phyloP scores from a whole-genome alignment of 1,140 invertebrate genomes.

The Drosophila aff. region DNA sequence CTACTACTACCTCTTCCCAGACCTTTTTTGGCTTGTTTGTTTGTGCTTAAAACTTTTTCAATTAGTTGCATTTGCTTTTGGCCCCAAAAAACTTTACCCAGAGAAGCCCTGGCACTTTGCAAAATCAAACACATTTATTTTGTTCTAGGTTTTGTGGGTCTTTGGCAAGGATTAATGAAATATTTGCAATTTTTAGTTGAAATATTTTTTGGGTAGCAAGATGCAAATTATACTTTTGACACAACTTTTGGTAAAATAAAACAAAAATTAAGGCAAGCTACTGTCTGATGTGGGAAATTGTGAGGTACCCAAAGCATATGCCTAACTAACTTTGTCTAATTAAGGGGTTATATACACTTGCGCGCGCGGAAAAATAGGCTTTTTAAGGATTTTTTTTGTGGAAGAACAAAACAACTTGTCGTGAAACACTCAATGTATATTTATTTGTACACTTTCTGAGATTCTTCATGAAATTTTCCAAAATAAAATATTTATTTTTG shows the following conservation, averaged over 20 bases:
- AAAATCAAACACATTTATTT: slow-evolving; percentile 22
- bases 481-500: too few species aligned
- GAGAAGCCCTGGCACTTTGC: slow-evolving; percentile 30
- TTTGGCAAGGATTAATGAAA: slow-evolving; percentile 25
- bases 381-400: too few species aligned
- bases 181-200: slow-evolving; percentile 6
- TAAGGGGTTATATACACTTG: too few species aligned
- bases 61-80: slow-evolving; percentile 65
- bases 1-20: background rate
- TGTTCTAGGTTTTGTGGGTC: background rate
- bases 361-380: too few species aligned
- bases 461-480: too few species aligned
- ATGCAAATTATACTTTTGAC: background rate
- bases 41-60: slow-evolving; percentile 70
- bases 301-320: too few species aligned
- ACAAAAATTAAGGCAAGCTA: too few species aligned
- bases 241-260: background rate
- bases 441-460: too few species aligned
- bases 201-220: background rate
- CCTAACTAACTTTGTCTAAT: background rate
- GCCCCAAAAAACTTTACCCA: slow-evolving; percentile 47
- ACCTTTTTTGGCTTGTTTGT: slow-evolving; percentile 50
- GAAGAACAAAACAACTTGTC: too few species aligned
- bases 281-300: too few species aligned
- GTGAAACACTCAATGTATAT: too few species aligned